Evolutionary conservation across 2,113 vertebrate species (phyloP).

Genomic region (Lamprologus lemairii): DNA sequence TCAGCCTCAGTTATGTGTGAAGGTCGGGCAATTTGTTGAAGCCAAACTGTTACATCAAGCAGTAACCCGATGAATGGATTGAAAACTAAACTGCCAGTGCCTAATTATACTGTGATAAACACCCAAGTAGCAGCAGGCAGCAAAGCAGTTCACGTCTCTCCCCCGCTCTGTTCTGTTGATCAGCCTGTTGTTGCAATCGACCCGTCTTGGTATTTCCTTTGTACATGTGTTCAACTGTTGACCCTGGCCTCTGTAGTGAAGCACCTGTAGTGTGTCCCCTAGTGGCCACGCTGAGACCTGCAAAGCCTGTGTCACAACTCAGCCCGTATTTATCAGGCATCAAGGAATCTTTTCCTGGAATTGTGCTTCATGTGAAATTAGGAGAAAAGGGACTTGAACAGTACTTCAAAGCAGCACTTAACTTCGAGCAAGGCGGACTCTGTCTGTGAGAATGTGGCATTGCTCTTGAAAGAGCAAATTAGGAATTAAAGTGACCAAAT

Average conservation of each 20-base stretch:
- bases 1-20: constrained; percentile 24
- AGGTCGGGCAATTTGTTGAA: constrained; percentile 4
- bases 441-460: background rate
- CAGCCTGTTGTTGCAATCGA: background rate
- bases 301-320: background rate
- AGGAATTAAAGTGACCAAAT: background rate
- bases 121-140: background rate
- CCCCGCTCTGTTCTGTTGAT: background rate
- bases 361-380: background rate
- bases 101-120: background rate
- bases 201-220: constrained; percentile 14
- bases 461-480: background rate
- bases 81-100: background rate
- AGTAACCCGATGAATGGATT: background rate
- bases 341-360: background rate
- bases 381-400: background rate
- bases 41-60: constrained; percentile 1
- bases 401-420: background rate
- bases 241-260: background rate
- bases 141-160: background rate
- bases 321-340: background rate
- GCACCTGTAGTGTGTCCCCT: constrained; percentile 31
- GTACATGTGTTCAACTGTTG: background rate
- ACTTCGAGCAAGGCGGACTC: background rate
- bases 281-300: constrained; percentile 20